Conservation (phyloP, 2,113 vertebrate species). For the Dendrocopos noguchii region DNA sequence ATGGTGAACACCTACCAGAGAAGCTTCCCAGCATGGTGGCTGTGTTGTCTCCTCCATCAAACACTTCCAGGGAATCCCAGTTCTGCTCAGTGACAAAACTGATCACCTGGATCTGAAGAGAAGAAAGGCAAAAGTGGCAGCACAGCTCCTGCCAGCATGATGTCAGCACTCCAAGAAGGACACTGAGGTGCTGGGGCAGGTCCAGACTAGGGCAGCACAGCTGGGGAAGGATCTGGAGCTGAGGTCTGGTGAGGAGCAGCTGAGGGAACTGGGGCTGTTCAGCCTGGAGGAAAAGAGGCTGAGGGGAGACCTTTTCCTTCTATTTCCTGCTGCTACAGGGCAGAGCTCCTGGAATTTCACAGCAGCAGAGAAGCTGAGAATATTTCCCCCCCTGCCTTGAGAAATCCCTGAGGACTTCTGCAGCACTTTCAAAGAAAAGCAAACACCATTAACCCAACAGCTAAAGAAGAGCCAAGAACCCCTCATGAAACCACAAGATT, state of each 20-base stretch:
- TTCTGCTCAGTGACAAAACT: conserved; percentile 99
- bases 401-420: background rate
- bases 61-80: conserved; percentile 98
- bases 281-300: too few species aligned
- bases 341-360: background rate
- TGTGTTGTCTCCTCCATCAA: conserved; percentile 95
- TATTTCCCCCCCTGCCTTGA: background rate
- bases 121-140: background rate
- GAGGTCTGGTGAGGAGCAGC: too few species aligned
- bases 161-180: too few species aligned
- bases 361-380: background rate
- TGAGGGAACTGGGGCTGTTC: too few species aligned
- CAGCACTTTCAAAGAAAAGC: background rate
- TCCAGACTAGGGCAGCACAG: too few species aligned
- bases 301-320: too few species aligned
- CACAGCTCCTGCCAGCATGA: background rate
- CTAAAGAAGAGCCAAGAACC: background rate
- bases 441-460: background rate
- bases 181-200: too few species aligned
- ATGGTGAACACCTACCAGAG: conserved; percentile 81
- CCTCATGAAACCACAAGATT: background rate
- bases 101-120: conserved; percentile 93
- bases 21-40: conserved; percentile 97
- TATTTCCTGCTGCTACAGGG: background rate
- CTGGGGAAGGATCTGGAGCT: too few species aligned